Percentiles rank a stretch among this genome's conserved stretches.
Evolutionary conservation across 2,888 invertebrate species (phyloP).

Genomic region (Microctonus brassicae): DNA sequence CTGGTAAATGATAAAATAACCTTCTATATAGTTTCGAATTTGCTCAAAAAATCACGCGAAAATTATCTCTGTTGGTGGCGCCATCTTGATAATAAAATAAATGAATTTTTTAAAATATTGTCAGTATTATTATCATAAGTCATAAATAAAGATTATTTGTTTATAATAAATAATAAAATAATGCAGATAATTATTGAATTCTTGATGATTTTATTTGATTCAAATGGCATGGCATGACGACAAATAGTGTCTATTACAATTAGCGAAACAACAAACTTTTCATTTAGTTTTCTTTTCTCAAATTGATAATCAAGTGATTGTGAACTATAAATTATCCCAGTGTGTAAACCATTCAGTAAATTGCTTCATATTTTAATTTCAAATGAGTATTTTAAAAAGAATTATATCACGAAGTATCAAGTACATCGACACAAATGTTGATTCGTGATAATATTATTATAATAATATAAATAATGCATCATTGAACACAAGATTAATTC

Average conservation of each 20-base stretch:
- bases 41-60: no score
- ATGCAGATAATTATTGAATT: no score
- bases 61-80: neutral
- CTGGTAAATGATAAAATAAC: no score
- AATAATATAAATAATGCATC: no score
- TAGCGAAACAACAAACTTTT: conserved; percentile 14
- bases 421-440: no score
- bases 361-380: conserved; percentile 2
- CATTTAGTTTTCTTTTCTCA: conserved; percentile 1
- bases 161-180: no score
- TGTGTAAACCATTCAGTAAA: neutral
- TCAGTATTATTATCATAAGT: no score
- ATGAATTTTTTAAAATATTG: no score
- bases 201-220: conserved; percentile 50
- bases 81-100: no score
- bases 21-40: no score
- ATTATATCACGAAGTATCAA: conserved; percentile 24
- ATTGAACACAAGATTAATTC: neutral
- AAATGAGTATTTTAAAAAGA: neutral
- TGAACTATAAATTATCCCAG: neutral
- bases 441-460: no score
- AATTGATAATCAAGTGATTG: neutral
- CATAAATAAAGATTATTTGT: no score
- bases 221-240: conserved; percentile 32
- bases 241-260: conserved; percentile 21